Conservation (phyloP, 1,140 invertebrate species). For the Heliconius congener region DNA sequence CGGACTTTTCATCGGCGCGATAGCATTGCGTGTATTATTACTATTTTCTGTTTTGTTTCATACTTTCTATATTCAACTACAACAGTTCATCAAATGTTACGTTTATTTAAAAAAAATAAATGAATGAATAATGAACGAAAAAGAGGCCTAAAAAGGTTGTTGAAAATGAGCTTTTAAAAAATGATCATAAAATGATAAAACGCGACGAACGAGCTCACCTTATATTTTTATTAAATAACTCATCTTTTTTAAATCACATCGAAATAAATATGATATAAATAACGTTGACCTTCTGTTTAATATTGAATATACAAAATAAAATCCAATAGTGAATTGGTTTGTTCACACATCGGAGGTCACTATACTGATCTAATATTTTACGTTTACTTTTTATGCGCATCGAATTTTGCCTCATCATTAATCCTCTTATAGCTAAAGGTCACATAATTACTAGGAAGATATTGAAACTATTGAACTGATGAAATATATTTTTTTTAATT, state of each 20-base stretch:
- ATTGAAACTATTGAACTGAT: not conserved
- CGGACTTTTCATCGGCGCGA: too few species aligned
- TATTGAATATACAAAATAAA: not conserved
- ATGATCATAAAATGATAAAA: too few species aligned
- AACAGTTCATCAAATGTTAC: too few species aligned
- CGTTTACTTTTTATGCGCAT: slow-evolving; percentile 22
- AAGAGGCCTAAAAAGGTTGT: too few species aligned
- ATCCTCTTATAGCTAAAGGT: slow-evolving; percentile 28
- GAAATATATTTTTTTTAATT: not conserved
- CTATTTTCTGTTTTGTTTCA: too few species aligned
- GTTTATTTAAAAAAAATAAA: too few species aligned
- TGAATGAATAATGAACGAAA: too few species aligned
- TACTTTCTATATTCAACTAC: too few species aligned
- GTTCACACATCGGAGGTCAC: slow-evolving; percentile 8
- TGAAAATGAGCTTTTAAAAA: too few species aligned
- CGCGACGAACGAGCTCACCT: not conserved
- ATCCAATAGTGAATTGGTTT: not conserved
- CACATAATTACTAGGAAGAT: slow-evolving; percentile 14
- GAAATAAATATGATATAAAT: not conserved
- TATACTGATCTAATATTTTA: slow-evolving; percentile 11
- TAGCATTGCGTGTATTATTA: too few species aligned
- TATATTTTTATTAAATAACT: not conserved
- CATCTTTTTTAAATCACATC: not conserved
- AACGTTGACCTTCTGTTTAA: slow-evolving; percentile 19
- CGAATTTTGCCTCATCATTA: slow-evolving; percentile 19